Percentiles rank a stretch among this genome's conserved stretches.
Conservation (phyloP, 2,797 vertebrate genomes). For the Falco rusticolus region DNA sequence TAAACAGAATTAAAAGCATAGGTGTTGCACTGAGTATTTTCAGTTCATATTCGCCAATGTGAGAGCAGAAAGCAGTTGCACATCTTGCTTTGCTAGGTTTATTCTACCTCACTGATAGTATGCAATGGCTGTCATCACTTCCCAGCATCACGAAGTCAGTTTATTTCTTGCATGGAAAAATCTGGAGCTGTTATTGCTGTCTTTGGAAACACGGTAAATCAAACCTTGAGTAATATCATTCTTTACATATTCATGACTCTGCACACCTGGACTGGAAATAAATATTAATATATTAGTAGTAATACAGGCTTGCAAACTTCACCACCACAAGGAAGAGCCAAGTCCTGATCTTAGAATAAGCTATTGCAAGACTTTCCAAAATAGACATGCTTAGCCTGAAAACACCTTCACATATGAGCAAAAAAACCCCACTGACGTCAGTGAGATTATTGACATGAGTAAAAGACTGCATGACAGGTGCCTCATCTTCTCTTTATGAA, state of each 20-base stretch:
- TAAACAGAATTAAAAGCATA: background rate
- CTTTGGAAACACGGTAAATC: background rate
- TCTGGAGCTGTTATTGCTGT: background rate
- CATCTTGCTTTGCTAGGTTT: background rate
- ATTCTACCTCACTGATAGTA: background rate
- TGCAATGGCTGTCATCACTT: background rate
- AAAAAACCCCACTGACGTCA: constrained; percentile 39
- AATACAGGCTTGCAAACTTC: background rate
- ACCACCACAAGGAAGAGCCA: background rate
- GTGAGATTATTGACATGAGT: constrained; percentile 6
- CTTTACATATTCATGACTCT: background rate
- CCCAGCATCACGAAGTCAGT: background rate
- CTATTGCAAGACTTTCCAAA: background rate
- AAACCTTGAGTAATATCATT: background rate
- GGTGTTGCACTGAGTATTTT: background rate
- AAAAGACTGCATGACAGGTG: background rate
- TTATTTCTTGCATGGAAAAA: background rate
- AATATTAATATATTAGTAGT: background rate
- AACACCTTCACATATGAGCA: background rate
- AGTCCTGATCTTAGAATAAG: background rate
- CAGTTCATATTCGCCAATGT: background rate
- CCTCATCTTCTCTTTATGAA: background rate
- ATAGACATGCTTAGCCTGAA: background rate
- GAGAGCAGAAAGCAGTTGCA: background rate
- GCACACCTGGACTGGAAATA: background rate